Base-by-base conservation (phyloP, 2,113 vertebrate species). In the Tachycineta bicolor region DNA sequence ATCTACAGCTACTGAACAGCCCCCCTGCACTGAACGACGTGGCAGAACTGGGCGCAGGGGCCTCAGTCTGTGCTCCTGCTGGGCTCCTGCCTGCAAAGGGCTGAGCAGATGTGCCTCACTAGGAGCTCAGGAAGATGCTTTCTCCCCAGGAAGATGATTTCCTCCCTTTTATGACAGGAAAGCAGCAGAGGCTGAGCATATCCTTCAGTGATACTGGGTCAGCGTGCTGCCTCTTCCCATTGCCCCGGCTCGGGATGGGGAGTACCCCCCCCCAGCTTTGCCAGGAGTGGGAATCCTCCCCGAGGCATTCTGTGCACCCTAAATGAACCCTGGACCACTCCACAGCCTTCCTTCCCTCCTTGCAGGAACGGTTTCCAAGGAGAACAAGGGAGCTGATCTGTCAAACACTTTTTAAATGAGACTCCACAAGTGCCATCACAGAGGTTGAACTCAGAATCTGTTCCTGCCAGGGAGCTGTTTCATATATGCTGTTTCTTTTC, bases 301-400 rank as follows among this genome's bases (percentile, higher is more conserved):
- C 0, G 0, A 31, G 76, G 41, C 21, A 5, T 13, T 5, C 24
- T 2, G 3, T 11, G 44, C 9, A 6, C 18, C 65, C 39, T 2
- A 7, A 20, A 37, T 3, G 23, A 44, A 15, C 44, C 69, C 43
- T 25, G 33, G 25, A 25, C 52, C n/a, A 5, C 37, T 5, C 26
- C 37, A 24, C 11, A 43, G 37, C 8, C 53, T 4, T 15, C 22
- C 12, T 5, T 10, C 34, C 22, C 39, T 44, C 10, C 3, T 1
- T 9, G 52, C 34, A 89, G 73, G 28, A 70, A 34, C 9, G 31
- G 29, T 7, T 34, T 41, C 68, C 65, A 44, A 29, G 69, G 29
- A 71, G 70, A 69, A 78, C 29, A 20, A 24, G 47, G 56, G 34
- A 56, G 24, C 15, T 41, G n/a, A 22, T 12, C 4, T 20, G 0